Percentiles rank a stretch among this genome's conserved stretches.
Conservation (phyloP, 2,888 invertebrate genomes). For the Morpho achilles region DNA sequence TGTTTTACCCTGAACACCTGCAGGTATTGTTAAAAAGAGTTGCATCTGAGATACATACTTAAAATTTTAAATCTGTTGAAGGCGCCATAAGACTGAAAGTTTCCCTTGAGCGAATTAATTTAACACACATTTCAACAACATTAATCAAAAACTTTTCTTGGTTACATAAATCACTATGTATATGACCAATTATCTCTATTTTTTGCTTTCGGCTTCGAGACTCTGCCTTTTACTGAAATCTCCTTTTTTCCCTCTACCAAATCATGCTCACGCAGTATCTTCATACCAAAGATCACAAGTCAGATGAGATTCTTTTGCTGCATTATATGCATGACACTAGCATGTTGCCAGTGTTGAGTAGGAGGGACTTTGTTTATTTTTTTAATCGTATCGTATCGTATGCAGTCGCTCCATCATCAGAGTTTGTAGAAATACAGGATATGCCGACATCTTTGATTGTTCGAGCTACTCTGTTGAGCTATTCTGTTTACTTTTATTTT, state of each 20-base stretch:
- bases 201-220: conserved; percentile 2
- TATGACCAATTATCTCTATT: conserved; percentile 1
- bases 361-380: conserved; percentile 4
- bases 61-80: conserved; percentile 1
- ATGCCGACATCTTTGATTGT: background rate
- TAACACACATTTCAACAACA: conserved; percentile 1
- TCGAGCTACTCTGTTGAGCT: background rate
- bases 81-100: background rate
- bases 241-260: conserved; percentile 7
- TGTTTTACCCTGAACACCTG: conserved; percentile 28
- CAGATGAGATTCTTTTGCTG: conserved; percentile 30
- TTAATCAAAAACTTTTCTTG: background rate
- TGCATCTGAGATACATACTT: conserved; percentile 16
- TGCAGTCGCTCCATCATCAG: background rate
- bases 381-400: conserved; percentile 1
- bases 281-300: conserved; percentile 30
- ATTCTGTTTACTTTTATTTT: conserved; percentile 1
- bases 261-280: conserved; percentile 24
- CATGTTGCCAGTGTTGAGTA: conserved; percentile 4
- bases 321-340: conserved; percentile 2
- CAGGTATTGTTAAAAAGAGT: conserved; percentile 27
- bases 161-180: conserved; percentile 3
- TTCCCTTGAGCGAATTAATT: conserved; percentile 3
- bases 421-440: conserved; percentile 5
- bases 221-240: conserved; percentile 1